Base-by-base conservation (phyloP, 2,113 vertebrate genomes). In the Acanthisitta chloris region DNA sequence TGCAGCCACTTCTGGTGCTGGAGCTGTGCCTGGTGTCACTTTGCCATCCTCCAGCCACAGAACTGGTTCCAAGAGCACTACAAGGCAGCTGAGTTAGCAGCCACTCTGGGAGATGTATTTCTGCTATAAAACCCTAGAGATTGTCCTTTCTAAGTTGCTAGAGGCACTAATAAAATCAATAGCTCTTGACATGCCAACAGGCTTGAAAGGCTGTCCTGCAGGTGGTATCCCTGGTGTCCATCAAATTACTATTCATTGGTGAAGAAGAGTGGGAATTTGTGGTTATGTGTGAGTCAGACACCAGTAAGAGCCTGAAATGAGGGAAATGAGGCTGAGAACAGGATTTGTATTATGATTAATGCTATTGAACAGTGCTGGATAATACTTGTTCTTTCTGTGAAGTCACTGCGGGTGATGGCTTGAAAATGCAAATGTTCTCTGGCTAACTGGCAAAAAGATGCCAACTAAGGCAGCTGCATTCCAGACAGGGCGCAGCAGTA, bases 301-400 rank as follows among this genome's bases (percentile, higher is more conserved):
- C 34, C 77, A 52, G 64, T 62, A 42, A 6, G 28, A 87, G 62
- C 92, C 71, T 90, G 61, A 67, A 33, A 67, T 65, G 81, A 95
- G 88, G 78, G 3, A 8, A 94, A 93, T 64, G 46, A 91, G 74
- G 52, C 86, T n/a, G 78, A 79, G 38, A 86, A 54, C 26, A 84
- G 64, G 81, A 81, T 93, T 81, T 87, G 52, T 92, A 4, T 64
- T 77, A 42, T 71, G 94, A 94, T 87, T 91, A 89, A 89, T 78
- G 64, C 81, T 40, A 1, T 34, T 94, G 85, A 92, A 74, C 46
- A 86, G 73, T 42, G 23, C 66, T 67, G 64, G 70, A 17, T 78
- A 64, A 74, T 81, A 65, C 40, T 85, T 89, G 90, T 64, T 94
- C 64, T 90, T 92, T 90, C 69, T 21, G 5, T 89, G 81, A 91